Conservation (phyloP, 2,888 invertebrate genomes). For the Meteorus cinctellus region DNA sequence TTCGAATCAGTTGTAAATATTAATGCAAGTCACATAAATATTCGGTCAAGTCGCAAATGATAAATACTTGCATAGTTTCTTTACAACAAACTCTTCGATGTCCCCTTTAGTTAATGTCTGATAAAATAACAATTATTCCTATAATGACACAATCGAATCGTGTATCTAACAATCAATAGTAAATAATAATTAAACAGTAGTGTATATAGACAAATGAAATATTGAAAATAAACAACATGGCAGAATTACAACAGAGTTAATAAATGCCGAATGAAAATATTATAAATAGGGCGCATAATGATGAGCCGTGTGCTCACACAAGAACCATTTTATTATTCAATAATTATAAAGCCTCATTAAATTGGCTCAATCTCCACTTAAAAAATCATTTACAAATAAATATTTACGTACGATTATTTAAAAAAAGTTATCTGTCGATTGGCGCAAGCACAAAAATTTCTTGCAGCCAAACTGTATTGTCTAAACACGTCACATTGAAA, state of each 20-base stretch:
- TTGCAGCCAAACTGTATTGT: conserved; percentile 46
- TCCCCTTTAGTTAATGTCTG: not conserved
- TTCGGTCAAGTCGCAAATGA: conserved; percentile 20
- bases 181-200: conserved; percentile 45
- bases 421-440: conserved; percentile 36
- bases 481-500: conserved; percentile 43
- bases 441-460: conserved; percentile 39
- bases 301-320: conserved; percentile 27
- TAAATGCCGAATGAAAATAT: conserved; percentile 13
- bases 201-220: conserved; percentile 36
- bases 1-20: conserved; percentile 39
- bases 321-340: conserved; percentile 36
- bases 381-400: conserved; percentile 16
- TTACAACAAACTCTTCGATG: conserved; percentile 25
- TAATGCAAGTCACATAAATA: conserved; percentile 20
- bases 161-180: conserved; percentile 50
- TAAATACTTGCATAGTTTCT: conserved; percentile 13
- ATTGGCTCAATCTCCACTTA: not conserved
- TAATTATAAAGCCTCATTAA: conserved; percentile 26
- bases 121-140: conserved; percentile 27
- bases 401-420: conserved; percentile 23
- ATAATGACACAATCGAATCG: not conserved
- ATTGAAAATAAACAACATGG: conserved; percentile 29
- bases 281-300: not conserved
- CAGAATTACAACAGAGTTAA: conserved; percentile 15